These are phyloP conservation scores for Rhinoptilus africanus DNA, from an alignment of 2,113 vertebrate genomes.

Conservation along the genomic window DNA sequence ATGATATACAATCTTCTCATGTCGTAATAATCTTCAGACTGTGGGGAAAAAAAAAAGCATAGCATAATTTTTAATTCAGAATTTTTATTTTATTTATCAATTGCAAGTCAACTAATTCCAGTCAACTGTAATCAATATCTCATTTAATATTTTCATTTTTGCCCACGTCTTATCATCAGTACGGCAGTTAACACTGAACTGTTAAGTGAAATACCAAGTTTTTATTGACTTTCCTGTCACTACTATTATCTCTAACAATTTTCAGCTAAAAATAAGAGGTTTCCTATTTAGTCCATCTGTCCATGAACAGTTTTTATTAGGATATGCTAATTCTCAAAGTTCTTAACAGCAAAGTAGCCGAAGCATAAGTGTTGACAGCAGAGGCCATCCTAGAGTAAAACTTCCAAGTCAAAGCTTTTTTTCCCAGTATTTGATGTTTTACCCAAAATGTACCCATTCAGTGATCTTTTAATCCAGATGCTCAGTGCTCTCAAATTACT, in stretches of 20 bases:
- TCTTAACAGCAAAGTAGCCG: background rate
- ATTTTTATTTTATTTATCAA: background rate
- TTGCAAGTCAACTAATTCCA: background rate
- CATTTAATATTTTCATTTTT: background rate
- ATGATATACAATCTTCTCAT: constrained; percentile 90
- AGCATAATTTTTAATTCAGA: background rate
- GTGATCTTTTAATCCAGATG: background rate
- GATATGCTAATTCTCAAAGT: background rate
- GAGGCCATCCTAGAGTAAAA: constrained; percentile 5
- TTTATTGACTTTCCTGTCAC: background rate
- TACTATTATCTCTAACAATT: background rate
- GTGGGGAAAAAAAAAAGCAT: background rate
- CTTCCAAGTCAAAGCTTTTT: background rate
- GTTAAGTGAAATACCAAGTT: background rate
- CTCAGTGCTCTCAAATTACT: background rate
- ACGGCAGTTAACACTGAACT: background rate
- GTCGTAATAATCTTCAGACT: constrained; percentile 94
- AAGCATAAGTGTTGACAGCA: background rate
- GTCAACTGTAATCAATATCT: background rate
- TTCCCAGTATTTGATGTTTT: background rate
- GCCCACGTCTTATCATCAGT: background rate
- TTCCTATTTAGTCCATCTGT: background rate
- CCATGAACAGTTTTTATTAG: background rate
- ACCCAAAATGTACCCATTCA: background rate
- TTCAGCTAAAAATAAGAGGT: background rate